Percentiles rank a stretch among this genome's conserved stretches.
These are phyloP conservation scores for Brienomyrus longianalis DNA, from an alignment of 2,113 vertebrate genomes.

Conservation along the genomic window DNA sequence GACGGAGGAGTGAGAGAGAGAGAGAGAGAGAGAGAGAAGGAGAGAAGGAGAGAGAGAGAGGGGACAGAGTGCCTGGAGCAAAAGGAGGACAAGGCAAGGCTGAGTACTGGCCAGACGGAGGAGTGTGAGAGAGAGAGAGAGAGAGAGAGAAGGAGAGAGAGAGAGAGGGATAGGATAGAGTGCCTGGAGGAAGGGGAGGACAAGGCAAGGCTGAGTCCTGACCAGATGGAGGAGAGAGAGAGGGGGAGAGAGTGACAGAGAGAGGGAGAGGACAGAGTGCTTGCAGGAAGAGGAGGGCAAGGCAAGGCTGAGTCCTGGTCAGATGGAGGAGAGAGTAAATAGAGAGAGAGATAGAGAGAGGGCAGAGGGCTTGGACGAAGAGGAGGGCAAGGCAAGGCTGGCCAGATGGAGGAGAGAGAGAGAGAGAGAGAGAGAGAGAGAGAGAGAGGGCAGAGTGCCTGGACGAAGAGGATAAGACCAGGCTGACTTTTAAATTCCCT, in stretches of 20 bases:
- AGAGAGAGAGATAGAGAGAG: conserved; percentile 36
- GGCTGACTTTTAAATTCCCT: conserved; percentile 27
- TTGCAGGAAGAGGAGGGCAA: conserved; percentile 42
- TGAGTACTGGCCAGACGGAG: conserved; percentile 45
- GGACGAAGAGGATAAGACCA: conserved; percentile 42
- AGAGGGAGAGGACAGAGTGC: conserved; percentile 61
- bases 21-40: too few species aligned
- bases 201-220: conserved; percentile 45
- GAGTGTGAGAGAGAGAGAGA: too few species aligned
- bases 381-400: conserved; percentile 35
- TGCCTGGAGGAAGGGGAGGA: conserved; percentile 46
- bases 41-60: too few species aligned
- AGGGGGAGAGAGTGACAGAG: neutral
- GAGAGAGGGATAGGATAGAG: conserved; percentile 59
- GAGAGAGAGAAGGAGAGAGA: neutral
- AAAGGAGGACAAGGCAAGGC: conserved; percentile 35
- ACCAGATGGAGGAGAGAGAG: conserved; percentile 15
- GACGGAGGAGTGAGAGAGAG: too few species aligned
- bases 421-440: neutral
- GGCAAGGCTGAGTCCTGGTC: conserved; percentile 45
- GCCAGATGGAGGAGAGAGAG: conserved; percentile 9
- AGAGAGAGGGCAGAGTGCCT: conserved; percentile 60
- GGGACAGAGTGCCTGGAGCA: too few species aligned
- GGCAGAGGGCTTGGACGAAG: conserved; percentile 62
- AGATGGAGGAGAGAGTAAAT: neutral